Evolutionary conservation across 2,888 invertebrate genomes (phyloP).

Genomic region (Dasypogon diadema): DNA sequence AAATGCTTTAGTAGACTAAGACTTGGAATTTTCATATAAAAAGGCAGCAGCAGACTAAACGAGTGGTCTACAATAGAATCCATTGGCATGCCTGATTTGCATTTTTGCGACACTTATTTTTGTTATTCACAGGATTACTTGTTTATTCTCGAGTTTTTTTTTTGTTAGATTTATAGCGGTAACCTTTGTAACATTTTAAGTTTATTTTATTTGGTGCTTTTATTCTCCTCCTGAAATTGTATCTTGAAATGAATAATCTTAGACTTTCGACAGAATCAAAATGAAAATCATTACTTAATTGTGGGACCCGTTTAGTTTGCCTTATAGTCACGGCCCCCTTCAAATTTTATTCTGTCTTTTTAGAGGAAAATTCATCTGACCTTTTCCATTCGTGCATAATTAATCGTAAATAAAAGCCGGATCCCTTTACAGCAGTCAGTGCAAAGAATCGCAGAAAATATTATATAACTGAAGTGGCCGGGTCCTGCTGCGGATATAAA

Average conservation of each 20-base stretch:
- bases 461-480: slow-evolving; percentile 27
- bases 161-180: slow-evolving; percentile 12
- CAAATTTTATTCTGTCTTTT: not conserved
- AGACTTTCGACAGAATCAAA: slow-evolving; percentile 30
- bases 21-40: slow-evolving; percentile 36
- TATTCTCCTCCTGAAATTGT: not conserved
- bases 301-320: not conserved
- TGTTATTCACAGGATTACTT: not conserved
- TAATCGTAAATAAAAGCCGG: slow-evolving; percentile 41
- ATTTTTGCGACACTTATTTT: not conserved
- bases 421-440: slow-evolving; percentile 30
- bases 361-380: slow-evolving; percentile 9
- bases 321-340: not conserved
- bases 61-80: no score
- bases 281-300: slow-evolving; percentile 31
- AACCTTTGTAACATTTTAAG: slow-evolving; percentile 20
- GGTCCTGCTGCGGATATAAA: slow-evolving; percentile 42
- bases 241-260: slow-evolving; percentile 12
- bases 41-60: no score
- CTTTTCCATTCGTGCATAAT: slow-evolving; percentile 49
- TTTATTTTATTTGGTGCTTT: not conserved
- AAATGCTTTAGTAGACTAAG: not conserved
- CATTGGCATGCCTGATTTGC: not conserved
- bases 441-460: slow-evolving; percentile 25
- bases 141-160: not conserved